Percentiles rank a stretch among this genome's conserved stretches.
Conservation (phyloP, 2,888 invertebrate genomes). For the Alsophila aescularia region DNA sequence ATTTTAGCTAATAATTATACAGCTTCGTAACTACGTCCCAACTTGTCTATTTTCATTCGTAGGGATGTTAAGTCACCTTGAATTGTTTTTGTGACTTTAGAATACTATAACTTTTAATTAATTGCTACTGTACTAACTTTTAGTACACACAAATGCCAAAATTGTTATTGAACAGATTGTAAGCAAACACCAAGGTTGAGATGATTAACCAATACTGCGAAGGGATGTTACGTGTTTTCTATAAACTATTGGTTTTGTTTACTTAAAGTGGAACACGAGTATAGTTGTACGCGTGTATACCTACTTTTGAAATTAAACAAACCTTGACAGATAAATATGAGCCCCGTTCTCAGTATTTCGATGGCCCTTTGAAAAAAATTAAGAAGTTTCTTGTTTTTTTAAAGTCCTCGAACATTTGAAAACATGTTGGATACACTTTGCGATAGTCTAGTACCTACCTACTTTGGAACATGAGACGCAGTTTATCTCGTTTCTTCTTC, state of each 20-base stretch:
- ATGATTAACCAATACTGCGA: constrained; percentile 31
- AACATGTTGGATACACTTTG: too few species aligned
- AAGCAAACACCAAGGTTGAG: constrained; percentile 28
- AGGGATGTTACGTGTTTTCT: constrained; percentile 32
- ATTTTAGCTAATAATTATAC: too few species aligned
- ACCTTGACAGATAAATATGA: constrained; percentile 9
- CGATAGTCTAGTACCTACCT: too few species aligned
- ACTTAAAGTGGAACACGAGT: constrained; percentile 18
- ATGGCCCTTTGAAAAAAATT: not conserved
- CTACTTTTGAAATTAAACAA: constrained; percentile 8
- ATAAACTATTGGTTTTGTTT: constrained; percentile 29
- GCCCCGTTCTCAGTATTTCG: not conserved
- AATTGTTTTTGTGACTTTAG: too few species aligned
- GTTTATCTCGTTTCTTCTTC: too few species aligned
- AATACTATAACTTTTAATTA: not conserved
- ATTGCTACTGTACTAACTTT: not conserved
- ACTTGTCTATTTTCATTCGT: too few species aligned
- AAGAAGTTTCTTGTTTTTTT: too few species aligned
- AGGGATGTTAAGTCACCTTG: too few species aligned
- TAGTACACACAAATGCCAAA: constrained; percentile 43
- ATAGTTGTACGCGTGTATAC: not conserved
- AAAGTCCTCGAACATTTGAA: too few species aligned
- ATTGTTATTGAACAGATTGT: constrained; percentile 34
- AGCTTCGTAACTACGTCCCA: too few species aligned
- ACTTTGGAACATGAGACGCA: too few species aligned